Evolutionary conservation across 2,888 invertebrate genomes (phyloP), one percentile per base, ranked within the genome.

Genomic region (Agrochola lychnidis): DNA sequence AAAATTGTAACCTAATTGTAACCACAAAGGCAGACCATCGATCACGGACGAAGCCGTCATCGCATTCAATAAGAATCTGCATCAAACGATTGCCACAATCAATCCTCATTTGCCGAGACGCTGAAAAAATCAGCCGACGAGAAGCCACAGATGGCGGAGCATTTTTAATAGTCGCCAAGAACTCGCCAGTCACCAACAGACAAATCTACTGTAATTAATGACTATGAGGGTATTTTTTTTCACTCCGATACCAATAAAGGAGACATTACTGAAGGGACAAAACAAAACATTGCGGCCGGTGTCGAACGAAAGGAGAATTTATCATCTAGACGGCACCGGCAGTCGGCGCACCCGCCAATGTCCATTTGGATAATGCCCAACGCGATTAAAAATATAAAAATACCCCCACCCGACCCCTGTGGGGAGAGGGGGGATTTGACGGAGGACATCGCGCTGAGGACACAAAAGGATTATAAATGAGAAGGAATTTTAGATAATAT

Each of bases 401-500:
- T 96, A 96, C 95, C 95, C 94, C 95, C 94, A 89, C 91, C 91
- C 85, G 89, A 90, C 91, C 88, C 89, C 88, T 87, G 87, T 89
- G 86, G 89, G 88, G 89, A 88, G 90, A 88, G 87, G 92, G 92
- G 89, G 92, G 93, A 91, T 94, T 94, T 95, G 96, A 95, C 96
- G 96, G 96, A 96, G 96, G 96, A 96, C 95, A 94, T 95, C 95
- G 95, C 96, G 93, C 95, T 94, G 96, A 96, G 96, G 96, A 96
- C 96, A 97, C 96, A 96, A 97, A 97, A 97, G 96, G 97, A 97
- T 97, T 97, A 96, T 96, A 96, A 97, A 97, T 97, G 96, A 97
- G 97, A 96, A 97, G 96, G 96, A 97, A 96, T 97, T 97, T 96
- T 96, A 96, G 96, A 97, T 97, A 96, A 96, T 96, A 96, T 96